These are phyloP conservation scores for Onychostruthus taczanowskii DNA, from an alignment of 2,113 vertebrate genomes.

Conservation along the genomic window DNA sequence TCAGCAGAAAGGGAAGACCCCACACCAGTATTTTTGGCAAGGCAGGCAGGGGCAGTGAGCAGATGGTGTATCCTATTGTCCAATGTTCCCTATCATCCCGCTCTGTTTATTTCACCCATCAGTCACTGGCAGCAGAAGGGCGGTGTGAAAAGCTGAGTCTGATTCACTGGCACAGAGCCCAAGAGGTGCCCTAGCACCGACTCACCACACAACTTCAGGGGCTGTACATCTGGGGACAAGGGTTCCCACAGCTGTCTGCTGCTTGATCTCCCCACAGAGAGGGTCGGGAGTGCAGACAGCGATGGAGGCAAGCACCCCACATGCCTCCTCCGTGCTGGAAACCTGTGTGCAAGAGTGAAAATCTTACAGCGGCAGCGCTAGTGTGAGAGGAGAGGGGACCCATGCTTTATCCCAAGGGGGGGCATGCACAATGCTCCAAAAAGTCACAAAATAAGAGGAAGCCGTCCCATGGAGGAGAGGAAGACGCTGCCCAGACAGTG, in stretches of 20 bases:
- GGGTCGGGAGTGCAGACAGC: rapidly evolving
- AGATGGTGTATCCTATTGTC: not conserved
- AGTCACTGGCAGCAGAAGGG: rapidly evolving
- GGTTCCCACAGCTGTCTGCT: not conserved
- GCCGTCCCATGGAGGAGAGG: rapidly evolving
- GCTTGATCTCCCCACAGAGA: not conserved
- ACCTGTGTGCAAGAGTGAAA: not conserved
- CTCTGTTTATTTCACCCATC: not conserved
- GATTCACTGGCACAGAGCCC: not conserved
- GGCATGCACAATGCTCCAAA: not conserved
- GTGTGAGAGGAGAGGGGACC: not conserved
- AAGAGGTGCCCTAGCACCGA: not conserved
- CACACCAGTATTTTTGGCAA: not conserved
- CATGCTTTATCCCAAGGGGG: rapidly evolving
- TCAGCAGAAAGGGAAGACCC: not conserved
- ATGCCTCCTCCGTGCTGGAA: not conserved
- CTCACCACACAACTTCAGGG: not conserved
- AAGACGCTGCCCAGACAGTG: not conserved
- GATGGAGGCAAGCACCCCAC: not conserved
- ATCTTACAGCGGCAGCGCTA: not conserved
- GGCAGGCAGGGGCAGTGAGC: rapidly evolving
- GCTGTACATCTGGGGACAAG: not conserved
- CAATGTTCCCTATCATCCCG: not conserved
- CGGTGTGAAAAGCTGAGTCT: not conserved
- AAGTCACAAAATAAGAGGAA: not conserved